Percentiles rank a stretch among this genome's conserved stretches.
phyloP scores from a whole-genome alignment of 2,113 vertebrate genomes.

The Nerophis ophidion region DNA sequence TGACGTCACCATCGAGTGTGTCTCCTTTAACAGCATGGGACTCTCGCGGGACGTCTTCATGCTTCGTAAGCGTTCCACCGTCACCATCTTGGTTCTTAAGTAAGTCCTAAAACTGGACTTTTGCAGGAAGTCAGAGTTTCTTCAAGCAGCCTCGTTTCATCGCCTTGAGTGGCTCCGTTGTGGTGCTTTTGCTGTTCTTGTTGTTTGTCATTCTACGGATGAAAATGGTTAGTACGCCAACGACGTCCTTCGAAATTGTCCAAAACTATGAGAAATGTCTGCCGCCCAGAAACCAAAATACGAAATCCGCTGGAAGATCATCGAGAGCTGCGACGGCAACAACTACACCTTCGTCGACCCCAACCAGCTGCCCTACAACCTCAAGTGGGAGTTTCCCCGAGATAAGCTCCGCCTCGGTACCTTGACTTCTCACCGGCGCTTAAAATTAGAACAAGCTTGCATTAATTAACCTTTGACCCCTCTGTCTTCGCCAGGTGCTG shows the following conservation, averaged over 20 bases:
- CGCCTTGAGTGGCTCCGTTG: constrained; percentile 43
- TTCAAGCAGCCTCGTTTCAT: constrained; percentile 63
- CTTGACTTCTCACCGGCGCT: background rate
- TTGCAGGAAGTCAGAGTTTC: background rate
- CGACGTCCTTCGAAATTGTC: background rate
- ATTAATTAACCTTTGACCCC: background rate
- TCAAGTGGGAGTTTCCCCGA: constrained; percentile 95
- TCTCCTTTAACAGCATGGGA: constrained; percentile 72
- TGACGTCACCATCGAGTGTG: constrained; percentile 75
- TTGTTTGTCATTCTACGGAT: constrained; percentile 82
- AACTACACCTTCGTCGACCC: constrained; percentile 92
- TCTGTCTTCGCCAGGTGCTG: constrained; percentile 73
- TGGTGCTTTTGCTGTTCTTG: constrained; percentile 75
- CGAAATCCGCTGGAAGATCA: constrained; percentile 94
- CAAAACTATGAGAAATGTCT: background rate
- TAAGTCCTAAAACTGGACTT: background rate
- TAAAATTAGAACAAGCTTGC: background rate
- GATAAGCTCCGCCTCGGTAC: constrained; percentile 89
- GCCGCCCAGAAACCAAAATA: constrained; percentile 85
- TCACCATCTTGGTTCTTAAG: background rate
- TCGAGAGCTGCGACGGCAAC: constrained; percentile 85
- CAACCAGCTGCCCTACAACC: constrained; percentile 88
- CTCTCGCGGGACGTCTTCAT: constrained; percentile 24
- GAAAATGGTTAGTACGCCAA: constrained; percentile 69
- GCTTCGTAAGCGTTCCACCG: constrained; percentile 18